phyloP scores from a whole-genome alignment of 2,113 vertebrate species.

The Xiphophorus maculatus region DNA sequence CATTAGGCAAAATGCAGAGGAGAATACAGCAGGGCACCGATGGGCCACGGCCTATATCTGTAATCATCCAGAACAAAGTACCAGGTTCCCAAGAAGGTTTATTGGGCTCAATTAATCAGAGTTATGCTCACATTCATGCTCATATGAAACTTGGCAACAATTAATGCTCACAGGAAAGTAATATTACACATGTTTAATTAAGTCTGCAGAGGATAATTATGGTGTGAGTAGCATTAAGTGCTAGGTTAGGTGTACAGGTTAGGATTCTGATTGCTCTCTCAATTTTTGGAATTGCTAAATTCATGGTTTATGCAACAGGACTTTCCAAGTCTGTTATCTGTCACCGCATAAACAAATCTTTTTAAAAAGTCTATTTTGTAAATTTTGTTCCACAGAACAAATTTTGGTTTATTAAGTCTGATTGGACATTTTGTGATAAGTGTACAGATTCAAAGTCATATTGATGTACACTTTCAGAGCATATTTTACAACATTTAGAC shows the following conservation, averaged over 20 bases:
- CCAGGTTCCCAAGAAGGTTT: background rate
- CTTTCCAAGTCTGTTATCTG: background rate
- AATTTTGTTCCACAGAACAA: background rate
- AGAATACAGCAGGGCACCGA: background rate
- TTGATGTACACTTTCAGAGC: background rate
- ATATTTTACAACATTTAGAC: background rate
- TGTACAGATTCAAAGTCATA: background rate
- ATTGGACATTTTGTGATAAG: background rate
- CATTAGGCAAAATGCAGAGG: background rate
- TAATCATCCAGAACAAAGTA: constrained; percentile 4
- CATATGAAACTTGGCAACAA: background rate
- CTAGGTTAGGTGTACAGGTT: background rate
- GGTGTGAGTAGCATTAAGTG: constrained; percentile 1
- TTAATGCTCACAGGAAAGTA: constrained; percentile 6
- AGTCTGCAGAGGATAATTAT: constrained; percentile 1
- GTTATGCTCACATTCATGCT: background rate
- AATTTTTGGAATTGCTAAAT: background rate
- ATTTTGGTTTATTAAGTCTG: background rate
- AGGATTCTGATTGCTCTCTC: background rate
- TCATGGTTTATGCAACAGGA: background rate
- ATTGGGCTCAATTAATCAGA: constrained; percentile 2
- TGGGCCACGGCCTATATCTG: constrained; percentile 3
- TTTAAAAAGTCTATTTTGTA: background rate
- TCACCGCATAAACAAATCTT: too few relatives aligned
- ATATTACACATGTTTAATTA: constrained; percentile 2